A percentile compares a stretch with the other conserved stretches of the same genome.
These are phyloP conservation scores for Myodes glareolus DNA, from an alignment of 2,113 vertebrate genomes.

Conservation along the genomic window DNA sequence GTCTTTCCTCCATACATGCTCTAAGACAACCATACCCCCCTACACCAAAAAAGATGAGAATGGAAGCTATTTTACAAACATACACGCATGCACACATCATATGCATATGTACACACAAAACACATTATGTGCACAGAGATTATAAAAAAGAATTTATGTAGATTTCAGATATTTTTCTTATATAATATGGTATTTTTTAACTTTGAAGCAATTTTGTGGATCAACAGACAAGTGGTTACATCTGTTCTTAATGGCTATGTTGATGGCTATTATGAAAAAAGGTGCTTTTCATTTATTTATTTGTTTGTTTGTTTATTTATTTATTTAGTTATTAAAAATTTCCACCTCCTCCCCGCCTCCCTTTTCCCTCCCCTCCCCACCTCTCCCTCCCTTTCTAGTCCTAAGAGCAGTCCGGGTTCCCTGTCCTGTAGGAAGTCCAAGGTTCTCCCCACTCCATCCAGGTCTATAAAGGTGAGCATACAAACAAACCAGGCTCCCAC, in stretches of 20 bases:
- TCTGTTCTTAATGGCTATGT: slow-evolving; percentile 26
- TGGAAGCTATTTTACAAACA: neutral
- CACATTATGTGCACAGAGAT: neutral
- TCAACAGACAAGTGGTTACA: neutral
- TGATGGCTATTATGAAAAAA: slow-evolving; percentile 17
- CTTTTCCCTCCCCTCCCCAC: too few relatives aligned
- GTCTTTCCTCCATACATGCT: neutral
- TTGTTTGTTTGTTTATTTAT: too few relatives aligned
- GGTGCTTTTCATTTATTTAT: too few relatives aligned
- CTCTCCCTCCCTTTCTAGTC: too few relatives aligned
- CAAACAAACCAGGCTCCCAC: too few relatives aligned
- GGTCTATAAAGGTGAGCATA: too few relatives aligned
- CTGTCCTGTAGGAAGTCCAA: too few relatives aligned
- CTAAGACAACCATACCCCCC: neutral
- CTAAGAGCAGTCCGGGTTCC: too few relatives aligned
- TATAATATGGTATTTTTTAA: slow-evolving; percentile 8
- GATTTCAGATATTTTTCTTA: neutral
- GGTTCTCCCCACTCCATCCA: too few relatives aligned
- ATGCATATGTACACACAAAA: too few relatives aligned
- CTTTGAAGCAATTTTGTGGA: slow-evolving; percentile 18
- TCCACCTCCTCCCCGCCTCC: too few relatives aligned
- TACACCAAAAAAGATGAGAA: neutral
- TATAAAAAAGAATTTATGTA: neutral
- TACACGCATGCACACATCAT: neutral
- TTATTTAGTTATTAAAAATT: too few relatives aligned